Evolutionary conservation across 2,797 vertebrate species (phyloP).

Genomic region (Ispidina lecontei): DNA sequence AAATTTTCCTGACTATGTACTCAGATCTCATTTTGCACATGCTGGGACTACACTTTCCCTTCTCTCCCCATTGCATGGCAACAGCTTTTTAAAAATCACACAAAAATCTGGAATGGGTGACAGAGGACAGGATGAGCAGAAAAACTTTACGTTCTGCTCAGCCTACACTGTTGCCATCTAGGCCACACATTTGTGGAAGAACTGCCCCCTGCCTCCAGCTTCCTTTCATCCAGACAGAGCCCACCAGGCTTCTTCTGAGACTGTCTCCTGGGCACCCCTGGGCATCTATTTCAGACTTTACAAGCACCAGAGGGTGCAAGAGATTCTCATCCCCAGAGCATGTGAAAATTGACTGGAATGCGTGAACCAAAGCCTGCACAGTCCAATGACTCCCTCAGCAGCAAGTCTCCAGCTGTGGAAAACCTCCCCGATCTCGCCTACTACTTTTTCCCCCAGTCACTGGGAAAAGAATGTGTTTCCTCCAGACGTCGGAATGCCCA

Average conservation of each 20-base stretch:
- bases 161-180: background rate
- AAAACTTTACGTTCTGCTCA: background rate
- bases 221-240: slow-evolving; percentile 33
- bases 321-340: slow-evolving; percentile 60
- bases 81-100: background rate
- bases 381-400: background rate
- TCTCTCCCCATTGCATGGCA: background rate
- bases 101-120: background rate
- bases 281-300: slow-evolving; percentile 52
- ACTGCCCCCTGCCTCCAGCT: background rate
- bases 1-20: background rate
- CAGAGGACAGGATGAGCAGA: background rate
- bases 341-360: slow-evolving; percentile 74
- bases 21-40: background rate
- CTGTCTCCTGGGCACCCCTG: slow-evolving; percentile 17
- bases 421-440: background rate
- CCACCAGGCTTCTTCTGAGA: slow-evolving; percentile 12
- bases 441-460: background rate
- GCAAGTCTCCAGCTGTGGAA: slow-evolving; percentile 50
- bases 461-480: slow-evolving; percentile 49
- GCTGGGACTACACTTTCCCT: background rate
- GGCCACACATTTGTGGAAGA: background rate
- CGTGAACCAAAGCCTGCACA: slow-evolving; percentile 38
- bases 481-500: slow-evolving; percentile 58
- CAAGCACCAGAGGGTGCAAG: slow-evolving; percentile 6